Evolutionary conservation across 2,888 invertebrate species (phyloP), one percentile per base, ranked within the genome.

Genomic region (Eustalomyia histrio): DNA sequence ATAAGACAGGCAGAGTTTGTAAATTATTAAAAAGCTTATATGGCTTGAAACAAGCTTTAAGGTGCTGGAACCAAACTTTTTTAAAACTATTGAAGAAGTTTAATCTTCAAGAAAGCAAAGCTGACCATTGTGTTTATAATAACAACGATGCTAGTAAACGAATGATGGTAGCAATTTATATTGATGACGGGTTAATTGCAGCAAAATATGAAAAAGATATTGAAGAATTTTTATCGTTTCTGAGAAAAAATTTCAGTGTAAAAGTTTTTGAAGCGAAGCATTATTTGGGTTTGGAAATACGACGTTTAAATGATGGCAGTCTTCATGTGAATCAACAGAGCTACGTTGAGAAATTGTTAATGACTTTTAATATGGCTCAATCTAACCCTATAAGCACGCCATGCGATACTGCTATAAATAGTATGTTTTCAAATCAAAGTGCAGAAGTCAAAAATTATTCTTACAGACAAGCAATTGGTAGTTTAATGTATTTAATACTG

Each of bases 121-220:
- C 83, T 33, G 87, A 88, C 79, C 80, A 83, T 17, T 86, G 87
- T 74, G 83, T 87, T 33, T 87, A 84, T 79, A 60, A 82, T 21
- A 75, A 79, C 16, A 55, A 78, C 12, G 71, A 52, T 14, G 35
- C 12, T 1, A 61, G 29, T 16, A 71, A 63, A 18, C 18, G 43
- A 55, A 61, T 84, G 21, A 68, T 86, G 17, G 24, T 86, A 12
- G 85, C 84, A 10, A 83, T 86, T 21, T 87, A 85, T 82, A 85
- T 87, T 35, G 86, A n/a, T n/a, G n/a, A n/a, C n/a, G n/a, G n/a
- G n/a, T n/a, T n/a, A n/a, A n/a, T n/a, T n/a, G n/a, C n/a, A 17
- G 79, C 83, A 50, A 76, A 69, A 17, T 33, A 79, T 67, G 68
- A 84, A 24, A 24, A 73, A 18, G 76, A 69, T 2, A 50, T 68